These are phyloP conservation scores for Anthrax anthrax DNA, from an alignment of 2,888 invertebrate genomes.

Conservation along the genomic window DNA sequence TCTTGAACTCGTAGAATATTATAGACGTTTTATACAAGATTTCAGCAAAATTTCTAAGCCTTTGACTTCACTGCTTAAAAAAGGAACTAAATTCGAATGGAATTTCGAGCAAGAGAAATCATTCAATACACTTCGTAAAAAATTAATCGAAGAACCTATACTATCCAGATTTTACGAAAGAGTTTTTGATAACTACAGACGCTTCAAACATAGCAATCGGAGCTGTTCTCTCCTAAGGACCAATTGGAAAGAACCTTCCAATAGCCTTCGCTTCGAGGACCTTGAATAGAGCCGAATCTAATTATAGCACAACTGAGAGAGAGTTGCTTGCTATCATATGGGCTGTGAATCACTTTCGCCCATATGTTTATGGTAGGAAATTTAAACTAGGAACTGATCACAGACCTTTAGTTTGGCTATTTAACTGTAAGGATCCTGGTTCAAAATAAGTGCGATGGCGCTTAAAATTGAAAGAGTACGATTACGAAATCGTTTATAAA, in stretches of 20 bases:
- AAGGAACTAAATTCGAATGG: slow-evolving; percentile 2
- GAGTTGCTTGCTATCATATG: slow-evolving; percentile 16
- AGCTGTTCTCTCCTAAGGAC: not conserved
- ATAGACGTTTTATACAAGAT: slow-evolving; percentile 4
- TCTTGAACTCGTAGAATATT: slow-evolving; percentile 13
- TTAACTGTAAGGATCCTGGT: slow-evolving; percentile 14
- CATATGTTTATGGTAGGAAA: slow-evolving; percentile 18
- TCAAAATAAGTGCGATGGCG: slow-evolving; percentile 17
- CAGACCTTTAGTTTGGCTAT: slow-evolving; percentile 15
- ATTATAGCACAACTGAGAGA: slow-evolving; percentile 13
- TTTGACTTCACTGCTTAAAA: slow-evolving; percentile 1
- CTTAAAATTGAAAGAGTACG: slow-evolving; percentile 17
- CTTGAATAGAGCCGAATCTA: slow-evolving; percentile 14
- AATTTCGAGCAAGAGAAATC: not conserved
- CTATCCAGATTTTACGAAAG: not conserved
- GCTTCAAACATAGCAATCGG: not conserved
- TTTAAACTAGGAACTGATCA: slow-evolving; percentile 20
- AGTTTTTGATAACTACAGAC: not conserved
- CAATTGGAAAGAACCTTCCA: slow-evolving; percentile 1
- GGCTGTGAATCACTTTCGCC: slow-evolving; percentile 16
- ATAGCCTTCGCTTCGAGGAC: slow-evolving; percentile 18
- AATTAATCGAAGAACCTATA: not conserved
- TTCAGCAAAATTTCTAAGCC: slow-evolving; percentile 4
- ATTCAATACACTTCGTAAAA: not conserved
- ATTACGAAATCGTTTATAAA: slow-evolving; percentile 17